Evolutionary conservation across 2,113 vertebrate species (phyloP).

Genomic region (Pedionomus torquatus): DNA sequence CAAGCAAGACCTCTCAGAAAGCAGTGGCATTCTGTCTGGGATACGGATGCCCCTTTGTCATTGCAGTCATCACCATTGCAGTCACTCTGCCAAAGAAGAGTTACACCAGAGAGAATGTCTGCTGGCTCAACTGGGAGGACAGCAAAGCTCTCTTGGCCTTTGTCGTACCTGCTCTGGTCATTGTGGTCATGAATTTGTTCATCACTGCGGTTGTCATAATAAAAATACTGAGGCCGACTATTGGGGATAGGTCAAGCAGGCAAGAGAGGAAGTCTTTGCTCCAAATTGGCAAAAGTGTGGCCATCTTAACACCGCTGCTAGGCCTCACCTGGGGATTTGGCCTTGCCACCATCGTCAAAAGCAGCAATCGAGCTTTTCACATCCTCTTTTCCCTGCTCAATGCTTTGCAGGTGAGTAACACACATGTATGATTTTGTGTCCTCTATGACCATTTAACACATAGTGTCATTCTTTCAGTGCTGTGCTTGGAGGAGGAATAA

Average conservation of each 20-base stretch:
- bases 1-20: constrained; percentile 83
- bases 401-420: constrained; percentile 76
- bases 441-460: neutral
- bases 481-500: neutral
- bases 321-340: constrained; percentile 83
- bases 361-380: constrained; percentile 44
- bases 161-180: constrained; percentile 79
- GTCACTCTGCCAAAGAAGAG: constrained; percentile 10
- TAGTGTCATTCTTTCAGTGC: neutral
- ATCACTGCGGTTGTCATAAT: constrained; percentile 84
- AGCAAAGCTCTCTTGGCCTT: constrained; percentile 84
- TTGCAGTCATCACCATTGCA: constrained; percentile 79
- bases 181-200: constrained; percentile 84
- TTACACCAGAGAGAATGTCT: constrained; percentile 72
- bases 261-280: constrained; percentile 72
- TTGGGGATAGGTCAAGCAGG: constrained; percentile 74
- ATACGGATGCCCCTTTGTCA: constrained; percentile 84
- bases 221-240: constrained; percentile 82
- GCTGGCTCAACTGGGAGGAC: constrained; percentile 85
- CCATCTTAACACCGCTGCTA: constrained; percentile 77
- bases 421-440: neutral
- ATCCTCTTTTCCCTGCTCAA: constrained; percentile 76
- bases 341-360: constrained; percentile 35
- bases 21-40: constrained; percentile 79
- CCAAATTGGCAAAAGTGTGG: constrained; percentile 78